Percentiles rank a stretch among this genome's conserved stretches.
Evolutionary conservation across 2,888 invertebrate genomes (phyloP).

Genomic region (Rhabditoides inermis): DNA sequence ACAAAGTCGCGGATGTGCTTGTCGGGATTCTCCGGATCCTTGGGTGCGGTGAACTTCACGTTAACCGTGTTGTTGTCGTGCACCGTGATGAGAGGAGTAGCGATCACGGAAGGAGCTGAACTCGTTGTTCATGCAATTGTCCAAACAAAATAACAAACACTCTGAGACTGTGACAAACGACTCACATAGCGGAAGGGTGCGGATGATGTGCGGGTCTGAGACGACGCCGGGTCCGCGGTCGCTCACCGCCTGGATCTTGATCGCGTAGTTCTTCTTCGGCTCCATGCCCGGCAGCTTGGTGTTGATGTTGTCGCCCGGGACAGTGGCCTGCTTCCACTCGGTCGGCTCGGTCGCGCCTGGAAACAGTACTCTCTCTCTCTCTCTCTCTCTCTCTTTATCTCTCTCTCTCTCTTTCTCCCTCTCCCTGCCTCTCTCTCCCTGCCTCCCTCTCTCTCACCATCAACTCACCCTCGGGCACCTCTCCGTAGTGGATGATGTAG

Average conservation of each 20-base stretch:
- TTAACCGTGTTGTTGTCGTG: constrained; percentile 46
- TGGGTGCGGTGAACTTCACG: constrained; percentile 35
- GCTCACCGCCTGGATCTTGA: constrained; percentile 46
- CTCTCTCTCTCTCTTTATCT: background rate
- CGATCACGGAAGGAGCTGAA: constrained; percentile 24
- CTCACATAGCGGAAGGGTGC: constrained; percentile 38
- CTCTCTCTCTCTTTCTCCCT: background rate
- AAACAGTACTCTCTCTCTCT: constrained; percentile 9
- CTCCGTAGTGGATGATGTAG: constrained; percentile 46
- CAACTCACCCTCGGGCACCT: constrained; percentile 34
- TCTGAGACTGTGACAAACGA: background rate
- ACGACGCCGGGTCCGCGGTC: constrained; percentile 49
- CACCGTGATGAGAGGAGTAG: constrained; percentile 25
- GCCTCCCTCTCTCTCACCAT: background rate
- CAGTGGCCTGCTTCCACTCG: constrained; percentile 38
- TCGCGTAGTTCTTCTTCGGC: constrained; percentile 44
- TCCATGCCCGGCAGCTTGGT: constrained; percentile 34
- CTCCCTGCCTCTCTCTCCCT: background rate
- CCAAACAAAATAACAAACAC: background rate
- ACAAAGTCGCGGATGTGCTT: constrained; percentile 43
- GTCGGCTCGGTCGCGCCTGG: constrained; percentile 33
- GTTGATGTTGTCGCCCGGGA: constrained; percentile 33
- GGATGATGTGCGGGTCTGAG: constrained; percentile 37
- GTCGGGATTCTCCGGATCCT: constrained; percentile 43
- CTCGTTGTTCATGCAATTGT: background rate